Evolutionary conservation across 2,888 invertebrate genomes (phyloP).

Genomic region (Mesoligia furuncula): DNA sequence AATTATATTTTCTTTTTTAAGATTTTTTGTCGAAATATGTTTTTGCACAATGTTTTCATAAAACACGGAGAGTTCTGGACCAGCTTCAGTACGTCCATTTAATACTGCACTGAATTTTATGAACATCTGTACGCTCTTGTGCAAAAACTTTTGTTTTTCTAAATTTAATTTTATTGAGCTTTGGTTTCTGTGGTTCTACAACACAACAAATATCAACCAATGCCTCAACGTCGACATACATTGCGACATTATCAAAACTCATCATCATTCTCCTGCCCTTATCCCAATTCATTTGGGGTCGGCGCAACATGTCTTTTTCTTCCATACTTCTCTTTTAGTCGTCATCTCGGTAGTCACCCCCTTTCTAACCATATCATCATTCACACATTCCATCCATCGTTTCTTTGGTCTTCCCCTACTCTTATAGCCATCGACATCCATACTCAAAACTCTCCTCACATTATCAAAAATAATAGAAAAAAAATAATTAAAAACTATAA

Average conservation of each 20-base stretch:
- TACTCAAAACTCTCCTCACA: too few species aligned
- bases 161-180: background rate
- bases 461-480: background rate
- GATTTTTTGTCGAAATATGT: background rate
- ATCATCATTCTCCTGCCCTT: too few species aligned
- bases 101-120: background rate
- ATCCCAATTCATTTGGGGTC: too few species aligned
- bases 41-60: background rate
- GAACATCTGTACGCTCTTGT: background rate
- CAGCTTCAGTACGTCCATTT: conserved; percentile 1
- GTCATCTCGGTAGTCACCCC: too few species aligned
- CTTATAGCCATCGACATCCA: too few species aligned
- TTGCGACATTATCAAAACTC: background rate
- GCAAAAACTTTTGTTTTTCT: background rate
- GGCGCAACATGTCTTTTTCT: too few species aligned
- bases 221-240: background rate
- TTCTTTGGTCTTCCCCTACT: too few species aligned
- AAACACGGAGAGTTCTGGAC: background rate
- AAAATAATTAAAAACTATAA: background rate
- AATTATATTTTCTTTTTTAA: conserved; percentile 15
- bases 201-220: background rate
- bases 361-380: too few species aligned
- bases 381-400: too few species aligned
- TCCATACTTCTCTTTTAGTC: too few species aligned
- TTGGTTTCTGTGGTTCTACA: background rate